Percentiles rank a stretch among this genome's conserved stretches.
These are phyloP conservation scores for Pseudolaguvia tuberculata DNA, from an alignment of 2,113 vertebrate genomes.

Conservation along the genomic window DNA sequence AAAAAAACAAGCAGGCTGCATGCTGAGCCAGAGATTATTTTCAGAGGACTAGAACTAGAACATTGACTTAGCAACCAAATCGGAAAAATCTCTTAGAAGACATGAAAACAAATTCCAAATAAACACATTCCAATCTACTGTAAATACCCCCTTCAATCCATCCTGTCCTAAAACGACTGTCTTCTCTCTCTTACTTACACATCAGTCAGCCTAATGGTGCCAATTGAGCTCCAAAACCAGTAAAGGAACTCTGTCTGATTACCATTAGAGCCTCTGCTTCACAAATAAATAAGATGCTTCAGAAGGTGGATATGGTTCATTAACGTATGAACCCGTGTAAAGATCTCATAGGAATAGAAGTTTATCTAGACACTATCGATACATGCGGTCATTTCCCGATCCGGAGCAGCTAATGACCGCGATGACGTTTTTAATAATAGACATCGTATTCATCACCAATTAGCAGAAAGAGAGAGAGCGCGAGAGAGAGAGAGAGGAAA, in stretches of 20 bases:
- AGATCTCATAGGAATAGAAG: neutral
- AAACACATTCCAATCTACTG: neutral
- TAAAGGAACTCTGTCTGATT: neutral
- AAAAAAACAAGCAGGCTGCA: neutral
- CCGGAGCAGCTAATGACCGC: constrained; percentile 33
- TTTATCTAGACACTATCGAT: neutral
- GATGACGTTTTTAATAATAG: constrained; percentile 40
- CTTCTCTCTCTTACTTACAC: neutral
- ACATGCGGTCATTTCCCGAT: constrained; percentile 17
- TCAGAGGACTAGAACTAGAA: neutral
- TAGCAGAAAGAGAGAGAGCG: too few relatives aligned
- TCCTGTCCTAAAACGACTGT: neutral
- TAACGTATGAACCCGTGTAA: neutral
- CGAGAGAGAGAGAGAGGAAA: constrained; percentile 36
- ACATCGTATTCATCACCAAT: constrained; percentile 44
- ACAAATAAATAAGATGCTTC: neutral
- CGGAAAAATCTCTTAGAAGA: neutral
- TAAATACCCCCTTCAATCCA: neutral
- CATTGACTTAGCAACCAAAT: neutral
- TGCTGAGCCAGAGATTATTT: neutral
- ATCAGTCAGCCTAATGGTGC: neutral
- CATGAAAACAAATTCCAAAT: neutral
- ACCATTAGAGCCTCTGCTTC: neutral
- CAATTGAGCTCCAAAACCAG: neutral
- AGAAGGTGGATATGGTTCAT: neutral